Percentiles rank a stretch among this genome's conserved stretches.
Conservation (phyloP, 2,113 vertebrate species). For the Miniopterus natalensis region DNA sequence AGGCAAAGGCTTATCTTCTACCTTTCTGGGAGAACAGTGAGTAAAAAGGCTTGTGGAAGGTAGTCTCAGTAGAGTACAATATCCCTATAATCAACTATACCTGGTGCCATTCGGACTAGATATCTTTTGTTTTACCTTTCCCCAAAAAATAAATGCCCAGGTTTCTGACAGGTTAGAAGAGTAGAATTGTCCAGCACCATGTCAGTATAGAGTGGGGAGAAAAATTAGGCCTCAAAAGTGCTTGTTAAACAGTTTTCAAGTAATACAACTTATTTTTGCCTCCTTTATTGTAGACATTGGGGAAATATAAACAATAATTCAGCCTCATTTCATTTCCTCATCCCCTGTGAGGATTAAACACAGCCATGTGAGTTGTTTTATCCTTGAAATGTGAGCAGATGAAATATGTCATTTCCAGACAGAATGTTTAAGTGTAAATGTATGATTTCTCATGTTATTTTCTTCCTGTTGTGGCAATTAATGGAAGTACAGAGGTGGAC, state of each 20-base stretch:
- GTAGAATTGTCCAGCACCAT: background rate
- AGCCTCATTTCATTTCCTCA: background rate
- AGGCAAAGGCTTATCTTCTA: background rate
- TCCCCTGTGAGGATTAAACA: background rate
- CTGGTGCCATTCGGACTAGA: background rate
- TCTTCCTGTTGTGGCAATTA: background rate
- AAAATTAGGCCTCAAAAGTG: background rate
- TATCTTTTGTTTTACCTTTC: slow-evolving; percentile 1
- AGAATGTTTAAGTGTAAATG: background rate
- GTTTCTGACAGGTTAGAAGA: background rate
- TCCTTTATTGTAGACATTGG: background rate
- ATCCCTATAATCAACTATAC: background rate
- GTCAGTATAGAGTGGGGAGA: background rate
- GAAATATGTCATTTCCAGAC: background rate
- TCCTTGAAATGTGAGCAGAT: slow-evolving; percentile 8
- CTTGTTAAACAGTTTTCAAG: background rate
- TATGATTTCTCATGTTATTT: background rate
- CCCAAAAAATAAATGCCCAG: background rate
- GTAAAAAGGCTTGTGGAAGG: background rate
- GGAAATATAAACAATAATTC: background rate
- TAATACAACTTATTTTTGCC: background rate
- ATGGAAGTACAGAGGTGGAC: background rate
- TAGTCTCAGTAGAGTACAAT: background rate
- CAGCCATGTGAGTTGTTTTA: background rate
- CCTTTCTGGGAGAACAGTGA: background rate